Evolutionary conservation across 2,113 vertebrate genomes (phyloP), one percentile per base, ranked within the genome.

Genomic region (Anseranas semipalmata): DNA sequence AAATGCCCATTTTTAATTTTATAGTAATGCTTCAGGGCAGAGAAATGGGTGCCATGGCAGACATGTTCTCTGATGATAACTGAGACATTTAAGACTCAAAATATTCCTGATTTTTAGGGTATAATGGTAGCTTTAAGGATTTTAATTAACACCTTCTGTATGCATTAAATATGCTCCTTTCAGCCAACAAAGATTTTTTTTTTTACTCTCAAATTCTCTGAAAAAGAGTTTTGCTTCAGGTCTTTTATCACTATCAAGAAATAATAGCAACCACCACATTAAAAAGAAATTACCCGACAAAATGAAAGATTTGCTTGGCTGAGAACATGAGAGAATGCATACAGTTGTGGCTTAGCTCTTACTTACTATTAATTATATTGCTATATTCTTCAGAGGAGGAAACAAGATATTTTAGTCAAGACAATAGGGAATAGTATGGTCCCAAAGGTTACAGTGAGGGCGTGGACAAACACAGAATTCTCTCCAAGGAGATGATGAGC

Each of bases 111-210:
- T 60, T 80, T 92, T 89, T 77, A 90, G 55, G 77, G 37, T 94
- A 63, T 84, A 97, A 93, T 95, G 41, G 85, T 86, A 95, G 35
- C 89, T 91, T 88, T 62, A 96, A 93, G 50, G 17, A 91, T 95
- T 97, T 97, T 96, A 97, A 97, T 98, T 96, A 97, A 96, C 91
- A 95, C 77, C 50, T 97, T 96, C 81, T 92, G 33, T 71, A 65
- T 90, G 78, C 45, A 96, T 95, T 97, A 96, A 95, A 89, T 95
- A 39, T 78, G 13, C 72, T 98, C 41, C 68, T 93, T 96, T 45
- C 66, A 79, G 83, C 62, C 56, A 96, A 94, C 76, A 87, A 90
- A 95, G 86, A 46, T 50, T 65, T 91, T 93, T 82, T 82, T 79
- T 94, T 87, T 71, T 27, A 39, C 63, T 87, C 77, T 89, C 24